Conservation (phyloP, 2,113 vertebrate genomes). For the Microtus pennsylvanicus region DNA sequence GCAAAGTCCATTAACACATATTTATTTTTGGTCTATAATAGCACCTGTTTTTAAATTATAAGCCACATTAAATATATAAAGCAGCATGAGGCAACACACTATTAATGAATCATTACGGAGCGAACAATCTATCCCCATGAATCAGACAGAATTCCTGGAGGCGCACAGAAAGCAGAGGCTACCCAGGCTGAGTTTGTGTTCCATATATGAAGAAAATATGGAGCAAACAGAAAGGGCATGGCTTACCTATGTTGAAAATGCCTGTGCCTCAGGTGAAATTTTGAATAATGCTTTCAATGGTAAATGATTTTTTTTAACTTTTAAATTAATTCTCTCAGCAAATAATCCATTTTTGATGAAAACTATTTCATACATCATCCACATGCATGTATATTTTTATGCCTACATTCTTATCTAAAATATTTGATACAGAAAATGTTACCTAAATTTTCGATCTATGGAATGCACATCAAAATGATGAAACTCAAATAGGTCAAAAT, state of each 20-base stretch:
- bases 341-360: conserved; percentile 8
- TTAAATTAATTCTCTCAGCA: not conserved
- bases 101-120: conserved; percentile 24
- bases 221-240: not conserved
- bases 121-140: not conserved
- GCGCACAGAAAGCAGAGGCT: not conserved
- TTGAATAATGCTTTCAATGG: not conserved
- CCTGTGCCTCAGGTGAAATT: not conserved
- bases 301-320: not conserved
- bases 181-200: not conserved
- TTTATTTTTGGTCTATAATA: conserved; percentile 7
- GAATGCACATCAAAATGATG: not conserved
- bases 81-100: not conserved
- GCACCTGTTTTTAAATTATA: not conserved
- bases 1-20: not conserved
- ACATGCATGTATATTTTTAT: not conserved
- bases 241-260: not conserved
- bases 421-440: not conserved
- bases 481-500: not conserved
- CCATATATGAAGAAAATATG: conserved; percentile 26
- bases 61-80: not conserved
- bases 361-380: not conserved
- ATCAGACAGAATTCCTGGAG: not conserved
- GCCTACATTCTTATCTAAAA: not conserved
- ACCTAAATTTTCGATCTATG: not conserved